These are phyloP conservation scores for Amiota minor DNA, from an alignment of 2,888 invertebrate species.

Conservation along the genomic window DNA sequence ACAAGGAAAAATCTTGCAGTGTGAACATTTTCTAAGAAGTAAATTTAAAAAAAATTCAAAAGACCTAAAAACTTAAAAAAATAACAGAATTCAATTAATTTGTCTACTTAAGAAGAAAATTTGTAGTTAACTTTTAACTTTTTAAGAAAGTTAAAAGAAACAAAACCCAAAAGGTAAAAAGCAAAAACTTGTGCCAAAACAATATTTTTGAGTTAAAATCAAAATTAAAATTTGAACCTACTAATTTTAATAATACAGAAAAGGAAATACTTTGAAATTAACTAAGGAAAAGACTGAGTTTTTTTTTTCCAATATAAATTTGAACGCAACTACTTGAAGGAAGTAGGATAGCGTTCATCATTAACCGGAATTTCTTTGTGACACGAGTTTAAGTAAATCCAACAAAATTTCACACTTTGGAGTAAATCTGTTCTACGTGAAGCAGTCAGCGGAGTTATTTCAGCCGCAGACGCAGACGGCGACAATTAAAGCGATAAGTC, in stretches of 20 bases:
- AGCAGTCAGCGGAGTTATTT: slow-evolving; percentile 74
- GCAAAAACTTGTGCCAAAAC: background rate
- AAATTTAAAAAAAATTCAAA: no score
- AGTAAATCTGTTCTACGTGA: slow-evolving; percentile 74
- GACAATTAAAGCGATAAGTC: slow-evolving; percentile 73
- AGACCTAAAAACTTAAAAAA: no score
- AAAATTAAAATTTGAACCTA: no score
- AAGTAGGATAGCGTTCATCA: background rate
- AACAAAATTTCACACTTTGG: slow-evolving; percentile 75
- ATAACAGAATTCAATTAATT: no score
- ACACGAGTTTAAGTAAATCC: slow-evolving; percentile 69
- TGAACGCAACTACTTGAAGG: background rate
- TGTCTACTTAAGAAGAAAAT: no score
- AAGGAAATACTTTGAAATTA: background rate
- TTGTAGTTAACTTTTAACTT: no score
- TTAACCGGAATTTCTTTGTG: slow-evolving; percentile 52
- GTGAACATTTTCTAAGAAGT: no score
- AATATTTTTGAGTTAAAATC: no score
- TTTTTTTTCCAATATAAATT: background rate
- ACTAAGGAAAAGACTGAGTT: no score
- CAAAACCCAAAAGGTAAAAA: background rate
- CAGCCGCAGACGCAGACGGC: slow-evolving; percentile 71
- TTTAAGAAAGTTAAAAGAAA: background rate
- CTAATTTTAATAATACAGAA: no score
- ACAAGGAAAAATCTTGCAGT: no score